These are phyloP conservation scores for Balanococcus diminutus DNA, from an alignment of 2,888 invertebrate genomes.

Conservation along the genomic window DNA sequence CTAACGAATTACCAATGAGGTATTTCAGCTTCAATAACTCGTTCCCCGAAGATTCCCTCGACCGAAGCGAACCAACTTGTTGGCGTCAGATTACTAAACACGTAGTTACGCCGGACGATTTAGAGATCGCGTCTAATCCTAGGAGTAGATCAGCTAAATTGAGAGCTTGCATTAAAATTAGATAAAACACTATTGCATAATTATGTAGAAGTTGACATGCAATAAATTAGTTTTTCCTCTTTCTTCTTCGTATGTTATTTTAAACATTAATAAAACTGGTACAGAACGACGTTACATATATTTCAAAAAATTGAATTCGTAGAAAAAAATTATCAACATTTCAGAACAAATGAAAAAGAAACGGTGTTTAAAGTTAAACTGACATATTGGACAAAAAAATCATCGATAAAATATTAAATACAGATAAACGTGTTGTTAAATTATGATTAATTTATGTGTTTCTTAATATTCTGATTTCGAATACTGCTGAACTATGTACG, in stretches of 20 bases:
- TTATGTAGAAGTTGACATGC: background rate
- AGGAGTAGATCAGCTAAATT: slow-evolving; percentile 88
- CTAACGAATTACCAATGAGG: slow-evolving; percentile 75
- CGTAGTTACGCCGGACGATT: slow-evolving; percentile 74
- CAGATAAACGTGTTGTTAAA: background rate
- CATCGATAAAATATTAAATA: background rate
- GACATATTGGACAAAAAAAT: background rate
- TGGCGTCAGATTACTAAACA: slow-evolving; percentile 85
- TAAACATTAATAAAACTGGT: background rate
- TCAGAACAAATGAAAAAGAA: background rate
- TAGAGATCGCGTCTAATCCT: slow-evolving; percentile 80
- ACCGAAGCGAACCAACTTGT: slow-evolving; percentile 66
- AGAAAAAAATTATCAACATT: background rate
- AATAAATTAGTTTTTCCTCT: no score
- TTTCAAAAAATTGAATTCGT: background rate
- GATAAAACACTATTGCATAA: background rate
- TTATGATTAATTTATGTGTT: background rate
- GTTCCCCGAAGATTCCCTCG: slow-evolving; percentile 63
- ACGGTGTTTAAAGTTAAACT: background rate
- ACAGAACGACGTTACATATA: background rate
- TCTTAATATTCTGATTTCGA: background rate
- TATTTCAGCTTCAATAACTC: slow-evolving; percentile 71
- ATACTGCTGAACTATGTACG: slow-evolving; percentile 23
- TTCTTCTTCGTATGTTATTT: no score
- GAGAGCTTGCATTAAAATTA: slow-evolving; percentile 78